Conservation (phyloP, 2,888 invertebrate genomes). For the Zygogramma bicolorata region DNA sequence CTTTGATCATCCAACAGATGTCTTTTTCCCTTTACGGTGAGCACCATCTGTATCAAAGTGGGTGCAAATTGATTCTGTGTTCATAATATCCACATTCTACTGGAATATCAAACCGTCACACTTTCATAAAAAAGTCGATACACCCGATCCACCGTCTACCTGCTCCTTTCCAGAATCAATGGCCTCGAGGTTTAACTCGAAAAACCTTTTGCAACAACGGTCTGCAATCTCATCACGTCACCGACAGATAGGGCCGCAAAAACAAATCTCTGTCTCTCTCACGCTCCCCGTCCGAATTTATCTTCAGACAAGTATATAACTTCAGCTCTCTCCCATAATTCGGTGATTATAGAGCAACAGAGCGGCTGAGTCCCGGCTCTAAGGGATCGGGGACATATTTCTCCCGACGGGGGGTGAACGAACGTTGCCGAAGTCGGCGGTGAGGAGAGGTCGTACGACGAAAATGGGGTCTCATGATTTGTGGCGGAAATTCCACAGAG, state of each 20-base stretch:
- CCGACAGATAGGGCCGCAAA: background rate
- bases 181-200: background rate
- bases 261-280: background rate
- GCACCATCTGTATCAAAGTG: no score
- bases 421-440: background rate
- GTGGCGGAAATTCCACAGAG: background rate
- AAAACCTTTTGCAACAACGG: background rate
- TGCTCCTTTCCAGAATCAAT: background rate
- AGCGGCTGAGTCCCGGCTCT: slow-evolving; percentile 1
- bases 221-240: slow-evolving; percentile 3
- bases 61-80: no score
- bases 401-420: background rate
- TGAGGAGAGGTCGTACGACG: background rate
- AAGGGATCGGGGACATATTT: slow-evolving; percentile 8
- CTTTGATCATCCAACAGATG: no score
- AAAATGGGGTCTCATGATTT: background rate
- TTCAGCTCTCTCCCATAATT: slow-evolving; percentile 1
- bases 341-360: slow-evolving; percentile 11
- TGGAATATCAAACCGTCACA: no score
- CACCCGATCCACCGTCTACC: no score
- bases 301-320: slow-evolving; percentile 2
- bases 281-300: background rate
- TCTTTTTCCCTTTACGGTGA: no score
- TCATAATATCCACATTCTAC: no score
- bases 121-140: no score